Evolutionary conservation across 2,888 invertebrate species (phyloP).

Genomic region (Autographa gamma): DNA sequence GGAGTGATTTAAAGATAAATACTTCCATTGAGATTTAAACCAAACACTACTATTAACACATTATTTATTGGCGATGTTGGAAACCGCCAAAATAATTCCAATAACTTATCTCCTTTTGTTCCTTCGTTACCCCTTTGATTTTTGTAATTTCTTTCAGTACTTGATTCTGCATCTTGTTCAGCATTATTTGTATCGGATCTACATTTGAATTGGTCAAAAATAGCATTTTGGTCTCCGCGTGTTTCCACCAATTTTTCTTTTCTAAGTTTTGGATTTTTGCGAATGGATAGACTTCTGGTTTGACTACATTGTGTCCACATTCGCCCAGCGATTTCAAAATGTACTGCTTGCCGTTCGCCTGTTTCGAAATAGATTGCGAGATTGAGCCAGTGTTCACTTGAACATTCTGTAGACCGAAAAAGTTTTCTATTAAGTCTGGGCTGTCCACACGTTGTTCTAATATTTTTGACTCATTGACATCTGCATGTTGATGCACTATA

Average conservation of each 20-base stretch:
- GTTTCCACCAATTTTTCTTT: constrained; percentile 21
- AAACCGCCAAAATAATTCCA: not conserved
- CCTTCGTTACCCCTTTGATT: too few relatives aligned
- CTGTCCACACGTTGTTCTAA: too few relatives aligned
- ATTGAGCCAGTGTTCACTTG: too few relatives aligned
- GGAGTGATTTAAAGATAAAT: too few relatives aligned
- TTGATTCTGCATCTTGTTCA: not conserved
- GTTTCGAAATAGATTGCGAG: too few relatives aligned
- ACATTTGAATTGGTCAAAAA: not conserved
- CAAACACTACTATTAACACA: not conserved
- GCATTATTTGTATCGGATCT: not conserved
- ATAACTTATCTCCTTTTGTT: not conserved
- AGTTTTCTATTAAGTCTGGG: too few relatives aligned
- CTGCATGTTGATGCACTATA: too few relatives aligned
- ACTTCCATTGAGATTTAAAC: not conserved
- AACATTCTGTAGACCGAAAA: too few relatives aligned
- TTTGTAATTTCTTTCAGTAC: not conserved
- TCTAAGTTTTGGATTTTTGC: constrained; percentile 13
- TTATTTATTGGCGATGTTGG: not conserved
- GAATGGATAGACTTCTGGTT: constrained; percentile 43
- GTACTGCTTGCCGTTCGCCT: too few relatives aligned
- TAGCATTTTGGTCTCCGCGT: not conserved
- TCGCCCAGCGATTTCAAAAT: too few relatives aligned
- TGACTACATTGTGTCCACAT: constrained; percentile 48
- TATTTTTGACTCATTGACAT: too few relatives aligned